Percentiles rank a stretch among this genome's conserved stretches.
These are phyloP conservation scores for Actinemys pallida DNA, from an alignment of 2,113 vertebrate species.

Conservation along the genomic window DNA sequence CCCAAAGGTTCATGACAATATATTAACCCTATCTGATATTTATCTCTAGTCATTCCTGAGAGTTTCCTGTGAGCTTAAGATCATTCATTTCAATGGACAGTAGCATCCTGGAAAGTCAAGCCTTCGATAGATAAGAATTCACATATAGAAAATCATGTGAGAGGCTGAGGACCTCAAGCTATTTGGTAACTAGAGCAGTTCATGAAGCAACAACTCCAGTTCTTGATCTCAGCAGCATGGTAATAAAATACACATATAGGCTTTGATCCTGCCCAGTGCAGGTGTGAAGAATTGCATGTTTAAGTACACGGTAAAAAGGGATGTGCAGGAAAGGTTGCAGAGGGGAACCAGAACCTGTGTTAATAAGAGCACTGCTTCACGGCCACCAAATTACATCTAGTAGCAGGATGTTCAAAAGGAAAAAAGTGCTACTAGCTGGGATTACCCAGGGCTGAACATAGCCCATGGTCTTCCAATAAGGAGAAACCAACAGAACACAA, in stretches of 20 bases:
- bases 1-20: slow-evolving; percentile 75
- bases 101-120: slow-evolving; percentile 64
- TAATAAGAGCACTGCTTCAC: not conserved
- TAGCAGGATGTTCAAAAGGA: not conserved
- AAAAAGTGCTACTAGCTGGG: not conserved
- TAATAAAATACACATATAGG: accelerated
- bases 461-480: not conserved
- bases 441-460: not conserved
- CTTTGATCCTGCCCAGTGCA: not conserved
- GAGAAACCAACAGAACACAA: not conserved
- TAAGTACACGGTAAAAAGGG: not conserved
- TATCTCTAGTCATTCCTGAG: slow-evolving; percentile 67
- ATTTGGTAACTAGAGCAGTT: slow-evolving; percentile 44
- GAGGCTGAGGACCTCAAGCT: slow-evolving; percentile 61
- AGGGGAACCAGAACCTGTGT: not conserved
- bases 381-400: not conserved
- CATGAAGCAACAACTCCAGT: slow-evolving; percentile 21
- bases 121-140: slow-evolving; percentile 65
- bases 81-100: slow-evolving; percentile 70
- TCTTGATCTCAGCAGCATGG: not conserved
- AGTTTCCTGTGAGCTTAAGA: slow-evolving; percentile 74
- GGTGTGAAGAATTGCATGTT: not conserved
- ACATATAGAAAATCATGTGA: slow-evolving; percentile 64
- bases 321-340: not conserved
- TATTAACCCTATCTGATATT: slow-evolving; percentile 75